phyloP scores from a whole-genome alignment of 2,888 invertebrate species.

The Dione juno region DNA sequence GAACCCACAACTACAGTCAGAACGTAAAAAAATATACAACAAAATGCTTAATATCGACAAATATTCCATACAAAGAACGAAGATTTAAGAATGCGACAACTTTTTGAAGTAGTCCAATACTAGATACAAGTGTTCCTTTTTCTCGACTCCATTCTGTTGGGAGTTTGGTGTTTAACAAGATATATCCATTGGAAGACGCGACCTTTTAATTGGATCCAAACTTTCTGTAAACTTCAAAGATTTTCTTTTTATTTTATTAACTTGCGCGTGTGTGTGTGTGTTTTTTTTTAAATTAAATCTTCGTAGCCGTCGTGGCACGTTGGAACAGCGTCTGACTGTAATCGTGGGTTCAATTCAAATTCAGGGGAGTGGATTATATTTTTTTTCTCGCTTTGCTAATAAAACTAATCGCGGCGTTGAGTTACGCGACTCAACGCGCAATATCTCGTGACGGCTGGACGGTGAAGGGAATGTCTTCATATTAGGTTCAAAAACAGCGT shows the following conservation, averaged over 20 bases:
- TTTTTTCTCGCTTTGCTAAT: too few species aligned
- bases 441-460: too few species aligned
- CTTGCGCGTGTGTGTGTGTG: background rate
- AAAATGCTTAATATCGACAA: background rate
- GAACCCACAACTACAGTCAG: too few species aligned
- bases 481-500: too few species aligned
- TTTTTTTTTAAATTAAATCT: too few species aligned
- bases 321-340: too few species aligned
- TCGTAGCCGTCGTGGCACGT: too few species aligned
- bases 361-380: too few species aligned
- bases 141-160: background rate
- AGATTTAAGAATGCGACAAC: background rate
- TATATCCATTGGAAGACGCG: conserved; percentile 37
- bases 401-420: too few species aligned
- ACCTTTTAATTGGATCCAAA: conserved; percentile 39
- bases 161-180: conserved; percentile 33
- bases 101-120: conserved; percentile 8
- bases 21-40: background rate
- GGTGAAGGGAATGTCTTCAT: too few species aligned
- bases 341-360: too few species aligned
- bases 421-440: too few species aligned
- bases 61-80: background rate
- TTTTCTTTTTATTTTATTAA: background rate
- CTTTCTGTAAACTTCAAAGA: conserved; percentile 23
- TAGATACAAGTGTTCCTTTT: conserved; percentile 21